Evolutionary conservation across 2,888 invertebrate species (phyloP).

Genomic region (Kryphioiulus occultus): DNA sequence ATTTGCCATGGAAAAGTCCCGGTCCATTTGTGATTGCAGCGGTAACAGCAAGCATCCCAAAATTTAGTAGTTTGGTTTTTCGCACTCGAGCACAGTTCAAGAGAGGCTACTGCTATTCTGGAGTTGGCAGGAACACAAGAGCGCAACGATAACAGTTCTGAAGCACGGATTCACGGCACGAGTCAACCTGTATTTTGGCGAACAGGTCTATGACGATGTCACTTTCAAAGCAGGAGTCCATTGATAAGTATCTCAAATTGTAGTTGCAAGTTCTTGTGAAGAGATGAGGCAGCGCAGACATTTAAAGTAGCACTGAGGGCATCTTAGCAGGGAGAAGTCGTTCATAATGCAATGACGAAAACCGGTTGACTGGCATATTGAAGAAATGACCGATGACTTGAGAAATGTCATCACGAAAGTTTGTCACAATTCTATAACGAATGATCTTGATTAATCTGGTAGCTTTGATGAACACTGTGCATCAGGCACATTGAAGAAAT

Average conservation of each 20-base stretch:
- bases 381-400: too few species aligned
- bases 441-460: too few species aligned
- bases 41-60: background rate
- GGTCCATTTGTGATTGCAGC: background rate
- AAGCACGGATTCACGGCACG: background rate
- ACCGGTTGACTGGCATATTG: too few species aligned
- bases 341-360: too few species aligned
- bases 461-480: too few species aligned
- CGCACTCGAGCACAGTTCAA: background rate
- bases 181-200: background rate
- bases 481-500: too few species aligned
- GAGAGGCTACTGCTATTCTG: background rate
- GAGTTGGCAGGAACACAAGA: background rate
- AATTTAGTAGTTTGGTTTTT: background rate
- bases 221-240: background rate
- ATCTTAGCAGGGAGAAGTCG: too few species aligned
- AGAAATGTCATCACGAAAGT: too few species aligned
- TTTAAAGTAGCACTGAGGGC: too few species aligned
- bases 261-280: background rate
- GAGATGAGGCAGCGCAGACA: too few species aligned
- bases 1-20: background rate
- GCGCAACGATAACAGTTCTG: background rate
- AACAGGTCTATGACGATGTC: background rate
- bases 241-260: background rate
- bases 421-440: too few species aligned